These are phyloP conservation scores for Acanthiza pusilla DNA, from an alignment of 2,797 vertebrate genomes.

Conservation along the genomic window DNA sequence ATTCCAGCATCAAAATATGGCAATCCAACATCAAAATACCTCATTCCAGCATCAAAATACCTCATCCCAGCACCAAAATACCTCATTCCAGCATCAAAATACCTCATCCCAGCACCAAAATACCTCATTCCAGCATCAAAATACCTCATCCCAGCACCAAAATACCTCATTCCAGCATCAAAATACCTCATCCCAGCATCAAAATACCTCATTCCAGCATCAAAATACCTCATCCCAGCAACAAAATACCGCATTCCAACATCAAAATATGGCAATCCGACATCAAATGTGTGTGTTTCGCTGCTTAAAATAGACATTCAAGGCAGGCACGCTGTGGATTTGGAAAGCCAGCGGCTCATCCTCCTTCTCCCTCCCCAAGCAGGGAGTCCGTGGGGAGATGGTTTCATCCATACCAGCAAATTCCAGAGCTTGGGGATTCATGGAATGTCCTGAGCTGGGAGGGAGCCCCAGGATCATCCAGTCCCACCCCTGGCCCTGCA, in stretches of 20 bases:
- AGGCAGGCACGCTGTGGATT: neutral
- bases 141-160: neutral
- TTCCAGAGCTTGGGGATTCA: neutral
- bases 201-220: neutral
- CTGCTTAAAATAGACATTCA: neutral
- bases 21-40: neutral
- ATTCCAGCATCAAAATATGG: neutral
- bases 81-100: neutral
- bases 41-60: too few species aligned
- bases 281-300: neutral
- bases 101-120: too few species aligned
- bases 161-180: too few species aligned
- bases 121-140: neutral
- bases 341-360: neutral
- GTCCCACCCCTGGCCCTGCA: accelerated
- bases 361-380: neutral
- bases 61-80: neutral
- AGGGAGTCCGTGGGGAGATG: neutral
- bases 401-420: neutral
- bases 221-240: neutral
- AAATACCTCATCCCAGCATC: neutral
- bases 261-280: neutral
- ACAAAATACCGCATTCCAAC: too few species aligned
- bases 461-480: accelerated
- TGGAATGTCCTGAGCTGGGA: neutral